These are phyloP conservation scores for Catharus fuscescens DNA, from an alignment of 2,113 vertebrate species.

Conservation along the genomic window DNA sequence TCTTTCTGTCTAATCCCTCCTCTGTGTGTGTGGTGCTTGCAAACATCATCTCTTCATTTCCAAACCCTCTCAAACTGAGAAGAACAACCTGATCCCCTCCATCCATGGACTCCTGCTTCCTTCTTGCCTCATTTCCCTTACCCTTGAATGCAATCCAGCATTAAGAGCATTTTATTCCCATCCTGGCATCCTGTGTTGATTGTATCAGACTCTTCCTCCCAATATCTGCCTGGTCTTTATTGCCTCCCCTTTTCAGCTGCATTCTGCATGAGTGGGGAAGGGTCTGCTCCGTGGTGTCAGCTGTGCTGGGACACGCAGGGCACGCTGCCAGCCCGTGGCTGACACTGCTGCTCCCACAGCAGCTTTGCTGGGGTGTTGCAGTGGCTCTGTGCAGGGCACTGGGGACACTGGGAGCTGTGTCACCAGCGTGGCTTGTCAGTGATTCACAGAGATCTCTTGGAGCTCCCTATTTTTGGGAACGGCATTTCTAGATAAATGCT, in stretches of 20 bases:
- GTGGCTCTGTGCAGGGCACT: background rate
- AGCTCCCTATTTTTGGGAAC: conserved; percentile 30
- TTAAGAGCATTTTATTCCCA: conserved; percentile 42
- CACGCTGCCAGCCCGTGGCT: background rate
- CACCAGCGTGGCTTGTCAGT: background rate
- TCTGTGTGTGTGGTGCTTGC: background rate
- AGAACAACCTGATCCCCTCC: background rate
- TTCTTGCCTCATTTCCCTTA: conserved; percentile 12
- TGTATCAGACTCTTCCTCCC: background rate
- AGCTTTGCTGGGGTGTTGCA: background rate
- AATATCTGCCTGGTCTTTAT: background rate
- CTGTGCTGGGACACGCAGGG: background rate
- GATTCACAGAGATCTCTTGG: background rate
- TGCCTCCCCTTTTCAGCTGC: conserved; percentile 34
- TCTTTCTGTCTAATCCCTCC: background rate
- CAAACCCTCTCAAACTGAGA: background rate
- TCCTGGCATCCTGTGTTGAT: conserved; percentile 59
- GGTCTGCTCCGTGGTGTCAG: background rate
- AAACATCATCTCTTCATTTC: background rate
- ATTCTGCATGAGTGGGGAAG: conserved; percentile 36
- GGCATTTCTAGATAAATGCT: conserved; percentile 39
- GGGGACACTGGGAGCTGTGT: background rate
- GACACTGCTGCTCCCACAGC: background rate
- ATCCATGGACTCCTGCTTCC: background rate
- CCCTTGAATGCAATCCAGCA: conserved; percentile 9